These are phyloP conservation scores for Eulemur coronatus DNA, from an alignment of 2,797 vertebrate genomes.

Conservation along the genomic window DNA sequence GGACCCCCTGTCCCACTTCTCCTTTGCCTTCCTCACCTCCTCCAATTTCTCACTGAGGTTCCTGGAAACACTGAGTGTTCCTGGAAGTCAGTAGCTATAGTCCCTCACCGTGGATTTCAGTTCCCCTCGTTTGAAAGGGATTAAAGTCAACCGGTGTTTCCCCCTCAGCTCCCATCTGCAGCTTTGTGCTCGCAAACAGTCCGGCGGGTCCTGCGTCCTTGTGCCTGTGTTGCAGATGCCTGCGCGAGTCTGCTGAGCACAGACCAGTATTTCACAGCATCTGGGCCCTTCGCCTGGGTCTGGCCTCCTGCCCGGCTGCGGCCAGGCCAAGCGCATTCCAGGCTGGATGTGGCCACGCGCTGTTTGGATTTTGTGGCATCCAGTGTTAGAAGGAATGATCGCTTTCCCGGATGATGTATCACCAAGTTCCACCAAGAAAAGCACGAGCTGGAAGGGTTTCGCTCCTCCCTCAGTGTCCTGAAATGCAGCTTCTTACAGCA, in stretches of 20 bases:
- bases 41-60: not conserved
- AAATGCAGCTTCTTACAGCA: not conserved
- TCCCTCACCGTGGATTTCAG: not conserved
- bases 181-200: not conserved
- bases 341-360: not conserved
- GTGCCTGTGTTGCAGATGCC: not conserved
- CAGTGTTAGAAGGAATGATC: not conserved
- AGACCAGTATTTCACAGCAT: not conserved
- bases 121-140: not conserved
- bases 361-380: not conserved
- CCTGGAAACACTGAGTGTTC: not conserved
- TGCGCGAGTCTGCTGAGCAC: not conserved
- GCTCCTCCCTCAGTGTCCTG: not conserved
- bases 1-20: not conserved
- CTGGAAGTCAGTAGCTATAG: not conserved
- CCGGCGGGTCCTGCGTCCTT: not conserved
- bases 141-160: not conserved
- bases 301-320: not conserved
- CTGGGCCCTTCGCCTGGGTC: not conserved
- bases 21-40: not conserved
- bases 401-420: not conserved
- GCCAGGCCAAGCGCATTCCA: not conserved
- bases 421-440: not conserved
- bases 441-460: not conserved
- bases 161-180: not conserved